Evolutionary conservation across 1,140 invertebrate species (phyloP), one percentile per base, ranked within the genome.

Genomic region (Zaprionus vittiger): DNA sequence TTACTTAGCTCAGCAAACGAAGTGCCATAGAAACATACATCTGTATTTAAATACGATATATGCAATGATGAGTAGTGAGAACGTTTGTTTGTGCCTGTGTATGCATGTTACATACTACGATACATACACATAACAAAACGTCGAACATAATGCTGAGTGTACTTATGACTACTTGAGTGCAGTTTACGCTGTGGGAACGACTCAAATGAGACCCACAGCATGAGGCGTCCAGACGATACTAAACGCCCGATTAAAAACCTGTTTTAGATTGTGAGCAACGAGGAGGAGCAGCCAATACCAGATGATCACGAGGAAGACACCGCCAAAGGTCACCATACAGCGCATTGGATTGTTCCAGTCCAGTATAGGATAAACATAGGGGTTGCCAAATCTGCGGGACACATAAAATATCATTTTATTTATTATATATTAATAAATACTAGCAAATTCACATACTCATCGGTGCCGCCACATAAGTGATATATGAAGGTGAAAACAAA

Each of bases 401-500:
- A 73, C 31, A 67, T 74, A 75, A 14, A 17, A 74, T 12, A 49
- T 26, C 7, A 12, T 63, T 62, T 41, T 47, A 17, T 17, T 6
- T 17, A 78, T 63, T 24, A 31, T 59, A 54, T 60, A 59, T 41
- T 52, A 1, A 7, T 11, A 24, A 22, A 52, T 12, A 22, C 2
- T 52, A 1, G 6, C 20, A 52, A 22, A 52, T 12, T 12, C 0
- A 93, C 93, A 81, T 93, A 95, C 94, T 94, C 95, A 78, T 96
- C 95, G 2, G 94, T 94, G 52, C 97, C 97, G 20, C 96, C 97
- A 38, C 94, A 94, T 1, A 93, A 70, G 86, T 95, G 96, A 92
- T 97, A 97, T 22, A 96, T 93, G 3, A 96, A 75, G 5, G 94
- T 95, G 89, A 97, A 97, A 4, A 95, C 41, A 1, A 95, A 85